Conservation (phyloP, 2,113 vertebrate genomes). For the Apodemus speciosus region DNA sequence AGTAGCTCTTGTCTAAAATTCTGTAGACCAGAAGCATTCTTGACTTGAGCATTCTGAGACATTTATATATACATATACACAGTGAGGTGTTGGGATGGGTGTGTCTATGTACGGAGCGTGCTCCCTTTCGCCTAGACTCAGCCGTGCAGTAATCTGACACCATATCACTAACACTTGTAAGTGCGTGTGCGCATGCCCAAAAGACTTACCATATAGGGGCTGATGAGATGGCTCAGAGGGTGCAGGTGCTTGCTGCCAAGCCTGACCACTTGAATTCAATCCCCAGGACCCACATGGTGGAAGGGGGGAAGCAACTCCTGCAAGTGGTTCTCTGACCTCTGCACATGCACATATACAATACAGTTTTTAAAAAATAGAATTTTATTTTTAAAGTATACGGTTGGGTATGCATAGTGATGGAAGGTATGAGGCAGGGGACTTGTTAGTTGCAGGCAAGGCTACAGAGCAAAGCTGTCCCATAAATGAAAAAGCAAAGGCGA, state of each 20-base stretch:
- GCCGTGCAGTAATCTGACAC: neutral
- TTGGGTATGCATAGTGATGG: neutral
- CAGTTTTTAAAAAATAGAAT: neutral
- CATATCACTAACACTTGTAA: neutral
- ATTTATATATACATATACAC: accelerated
- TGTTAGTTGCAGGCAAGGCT: neutral
- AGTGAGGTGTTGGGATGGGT: neutral
- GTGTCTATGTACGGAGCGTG: no score
- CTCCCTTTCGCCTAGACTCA: no score
- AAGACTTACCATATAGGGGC: neutral
- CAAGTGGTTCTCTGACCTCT: neutral
- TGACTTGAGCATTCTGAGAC: neutral
- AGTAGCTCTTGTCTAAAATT: neutral
- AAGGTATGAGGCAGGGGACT: neutral
- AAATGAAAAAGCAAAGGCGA: neutral
- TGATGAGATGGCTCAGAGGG: neutral
- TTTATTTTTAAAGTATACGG: neutral
- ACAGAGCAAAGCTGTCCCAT: neutral
- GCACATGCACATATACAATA: neutral
- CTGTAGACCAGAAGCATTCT: neutral
- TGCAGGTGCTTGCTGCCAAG: neutral
- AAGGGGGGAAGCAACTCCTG: no score
- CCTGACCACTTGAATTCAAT: neutral
- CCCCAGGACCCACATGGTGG: neutral
- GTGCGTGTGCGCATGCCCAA: neutral